These are phyloP conservation scores for Sapajus apella DNA, from an alignment of 2,113 vertebrate genomes.

Conservation along the genomic window DNA sequence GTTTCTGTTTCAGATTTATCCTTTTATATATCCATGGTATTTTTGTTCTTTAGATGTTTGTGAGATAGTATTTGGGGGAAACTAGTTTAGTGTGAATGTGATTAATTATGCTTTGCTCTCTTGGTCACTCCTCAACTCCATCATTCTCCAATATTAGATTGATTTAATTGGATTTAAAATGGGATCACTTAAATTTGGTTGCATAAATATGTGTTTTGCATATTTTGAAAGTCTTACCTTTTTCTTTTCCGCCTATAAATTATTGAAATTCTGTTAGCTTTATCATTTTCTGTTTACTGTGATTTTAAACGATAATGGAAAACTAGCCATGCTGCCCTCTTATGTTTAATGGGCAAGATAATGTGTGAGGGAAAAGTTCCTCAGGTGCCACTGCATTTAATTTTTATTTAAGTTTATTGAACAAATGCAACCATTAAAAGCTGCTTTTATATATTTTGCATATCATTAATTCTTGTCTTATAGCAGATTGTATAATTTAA, in stretches of 20 bases:
- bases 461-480: conserved; percentile 18
- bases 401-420: conserved; percentile 27
- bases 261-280: conserved; percentile 36
- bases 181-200: conserved; percentile 24
- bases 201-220: not conserved
- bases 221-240: conserved; percentile 10
- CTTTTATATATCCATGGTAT: conserved; percentile 18
- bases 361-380: not conserved
- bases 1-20: not conserved
- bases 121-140: not conserved
- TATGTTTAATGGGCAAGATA: conserved; percentile 6
- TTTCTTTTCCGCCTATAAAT: conserved; percentile 12
- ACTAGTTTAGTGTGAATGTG: not conserved
- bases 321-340: conserved; percentile 5
- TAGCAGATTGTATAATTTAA: not conserved
- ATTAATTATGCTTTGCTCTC: conserved; percentile 31
- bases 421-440: not conserved
- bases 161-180: conserved; percentile 44
- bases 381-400: conserved; percentile 40
- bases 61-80: conserved; percentile 20
- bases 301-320: conserved; percentile 40
- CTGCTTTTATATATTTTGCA: not conserved
- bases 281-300: not conserved
- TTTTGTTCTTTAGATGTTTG: conserved; percentile 36
- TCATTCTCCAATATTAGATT: not conserved